Base-by-base conservation (phyloP, 2,797 vertebrate genomes). In the Pangasius mekongensis region DNA sequence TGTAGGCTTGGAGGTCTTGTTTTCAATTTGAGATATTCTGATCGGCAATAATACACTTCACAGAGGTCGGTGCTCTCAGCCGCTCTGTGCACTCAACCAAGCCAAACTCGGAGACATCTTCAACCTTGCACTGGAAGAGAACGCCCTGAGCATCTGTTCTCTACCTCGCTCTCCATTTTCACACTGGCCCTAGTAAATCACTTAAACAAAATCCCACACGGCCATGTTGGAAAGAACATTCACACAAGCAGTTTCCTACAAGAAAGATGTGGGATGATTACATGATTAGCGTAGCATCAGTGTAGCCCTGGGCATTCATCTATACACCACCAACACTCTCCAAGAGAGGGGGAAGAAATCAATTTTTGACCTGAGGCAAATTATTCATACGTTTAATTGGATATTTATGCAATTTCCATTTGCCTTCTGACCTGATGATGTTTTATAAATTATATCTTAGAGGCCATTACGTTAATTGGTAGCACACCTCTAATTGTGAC, bases 1-100 rank as follows among this genome's bases (percentile, higher is more conserved):
- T 93, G 93, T 95, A 94, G 95, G 95, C 95, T 95, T 93, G 94
- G 93, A 93, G 95, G 95, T 96, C 95, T 93, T 92, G 93, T 94
- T 96, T 94, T 96, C 95, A 96, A 96, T 96, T 96, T 96, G 92
- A 95, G 93, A 92, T 94, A 93, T 95, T 96, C 94, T 95, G 94
- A 95, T 96, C 95, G 94, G 83, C 81, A 89, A 91, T 90, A 89
- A 95, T 95, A 94, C 93, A 94, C 93, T 90, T 84, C 88, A 88
- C 87, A 84, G 84, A 91, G 86, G 84, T 86, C 87, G 60, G 33
- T 8, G 87, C 87, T 86, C 87, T 86, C 54, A 84, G 85, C 74
- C 84, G 73, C 73, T 81, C 52, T 91, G 91, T 91, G 93, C 95
- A 93, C 95, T 95, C 92, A 94, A 93, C 95, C 94, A 93, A 69